Evolutionary conservation across 2,888 invertebrate genomes (phyloP).

Genomic region (Megalurothrips usitatus): DNA sequence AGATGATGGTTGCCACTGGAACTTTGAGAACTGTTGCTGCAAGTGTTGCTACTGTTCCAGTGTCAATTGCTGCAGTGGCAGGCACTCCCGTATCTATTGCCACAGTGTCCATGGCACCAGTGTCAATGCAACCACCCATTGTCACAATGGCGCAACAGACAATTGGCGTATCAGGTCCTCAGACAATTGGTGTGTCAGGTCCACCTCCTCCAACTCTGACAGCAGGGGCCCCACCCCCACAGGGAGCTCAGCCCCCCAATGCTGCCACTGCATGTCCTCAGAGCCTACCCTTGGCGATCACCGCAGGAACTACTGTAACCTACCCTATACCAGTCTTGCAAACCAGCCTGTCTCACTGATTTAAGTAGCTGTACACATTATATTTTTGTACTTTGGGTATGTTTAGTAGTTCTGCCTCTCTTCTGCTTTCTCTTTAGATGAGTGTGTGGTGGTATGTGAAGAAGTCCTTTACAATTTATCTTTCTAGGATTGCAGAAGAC

Average conservation of each 20-base stretch:
- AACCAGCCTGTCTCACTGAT: slow-evolving; percentile 31
- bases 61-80: slow-evolving; percentile 57
- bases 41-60: slow-evolving; percentile 58
- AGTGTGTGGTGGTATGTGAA: too few species aligned
- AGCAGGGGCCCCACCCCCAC: slow-evolving; percentile 42
- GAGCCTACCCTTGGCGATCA: slow-evolving; percentile 56
- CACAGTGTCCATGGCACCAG: slow-evolving; percentile 53
- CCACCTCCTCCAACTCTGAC: slow-evolving; percentile 43
- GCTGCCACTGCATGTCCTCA: slow-evolving; percentile 49
- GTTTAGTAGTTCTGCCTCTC: background rate
- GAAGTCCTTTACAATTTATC: too few species aligned
- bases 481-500: too few species aligned
- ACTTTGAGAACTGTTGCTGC: slow-evolving; percentile 55
- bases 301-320: slow-evolving; percentile 55
- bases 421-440: too few species aligned
- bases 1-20: slow-evolving; percentile 49
- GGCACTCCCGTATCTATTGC: slow-evolving; percentile 56
- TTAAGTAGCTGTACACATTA: background rate
- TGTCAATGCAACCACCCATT: slow-evolving; percentile 49
- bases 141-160: slow-evolving; percentile 56
- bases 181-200: slow-evolving; percentile 39
- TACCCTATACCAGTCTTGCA: slow-evolving; percentile 56
- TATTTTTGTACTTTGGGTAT: background rate
- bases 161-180: slow-evolving; percentile 44
- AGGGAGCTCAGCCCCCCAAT: slow-evolving; percentile 43